Conservation (phyloP, 2,888 invertebrate genomes). For the Conistra vaccinii region DNA sequence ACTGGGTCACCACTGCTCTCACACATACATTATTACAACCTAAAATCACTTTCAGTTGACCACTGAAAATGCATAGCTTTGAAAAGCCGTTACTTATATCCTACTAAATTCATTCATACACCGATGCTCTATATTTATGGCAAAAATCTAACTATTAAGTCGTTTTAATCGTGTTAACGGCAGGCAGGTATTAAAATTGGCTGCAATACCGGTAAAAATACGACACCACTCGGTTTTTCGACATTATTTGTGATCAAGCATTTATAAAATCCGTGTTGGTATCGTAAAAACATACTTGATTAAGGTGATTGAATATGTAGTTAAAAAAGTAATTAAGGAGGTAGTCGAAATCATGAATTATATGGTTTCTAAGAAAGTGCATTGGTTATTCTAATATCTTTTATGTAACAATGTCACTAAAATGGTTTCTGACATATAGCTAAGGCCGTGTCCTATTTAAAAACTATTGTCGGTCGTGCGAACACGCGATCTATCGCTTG, state of each 20-base stretch:
- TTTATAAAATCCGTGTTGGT: background rate
- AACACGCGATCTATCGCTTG: no score
- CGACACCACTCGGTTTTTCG: background rate
- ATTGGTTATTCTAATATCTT: background rate
- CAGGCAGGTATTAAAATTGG: conserved; percentile 19
- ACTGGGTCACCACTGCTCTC: no score
- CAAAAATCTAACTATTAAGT: conserved; percentile 13
- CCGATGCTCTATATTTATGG: conserved; percentile 17
- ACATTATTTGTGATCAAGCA: no score
- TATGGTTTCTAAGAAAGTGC: background rate
- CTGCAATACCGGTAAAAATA: conserved; percentile 1
- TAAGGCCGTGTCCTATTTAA: no score
- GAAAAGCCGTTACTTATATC: background rate
- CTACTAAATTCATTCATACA: conserved; percentile 10
- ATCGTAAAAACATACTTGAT: background rate
- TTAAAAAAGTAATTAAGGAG: background rate
- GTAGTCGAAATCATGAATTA: background rate
- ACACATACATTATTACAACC: background rate
- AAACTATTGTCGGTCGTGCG: no score
- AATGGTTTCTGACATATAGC: no score
- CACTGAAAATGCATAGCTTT: conserved; percentile 5
- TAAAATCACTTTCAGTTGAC: background rate
- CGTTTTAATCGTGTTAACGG: conserved; percentile 5
- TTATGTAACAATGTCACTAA: background rate
- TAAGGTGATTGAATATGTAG: background rate